Evolutionary conservation across 1,140 invertebrate genomes (phyloP).

Genomic region (Caenorhabditis inopinata): DNA sequence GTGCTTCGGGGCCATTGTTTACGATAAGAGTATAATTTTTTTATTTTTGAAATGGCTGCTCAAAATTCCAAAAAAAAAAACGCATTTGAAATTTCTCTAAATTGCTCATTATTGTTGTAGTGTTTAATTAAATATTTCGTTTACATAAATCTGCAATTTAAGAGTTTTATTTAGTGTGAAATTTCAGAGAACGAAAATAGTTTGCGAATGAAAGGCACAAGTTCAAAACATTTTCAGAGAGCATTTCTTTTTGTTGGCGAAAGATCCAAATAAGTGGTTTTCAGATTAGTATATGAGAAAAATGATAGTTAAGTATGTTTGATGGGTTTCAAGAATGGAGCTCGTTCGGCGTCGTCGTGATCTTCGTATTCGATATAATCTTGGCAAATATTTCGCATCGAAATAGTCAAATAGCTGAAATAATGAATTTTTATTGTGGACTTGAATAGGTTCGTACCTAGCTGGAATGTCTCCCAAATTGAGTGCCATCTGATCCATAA

Average conservation of each 20-base stretch:
- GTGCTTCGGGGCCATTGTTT: too few relatives aligned
- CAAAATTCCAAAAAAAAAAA: too few relatives aligned
- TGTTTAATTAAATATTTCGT: too few relatives aligned
- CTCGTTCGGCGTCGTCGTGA: conserved; percentile 11
- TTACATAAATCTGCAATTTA: too few relatives aligned
- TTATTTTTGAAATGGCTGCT: too few relatives aligned
- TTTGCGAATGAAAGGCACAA: conserved; percentile 19
- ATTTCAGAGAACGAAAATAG: not conserved
- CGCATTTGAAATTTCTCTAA: too few relatives aligned
- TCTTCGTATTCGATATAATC: conserved; percentile 48
- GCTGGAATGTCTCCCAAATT: conserved; percentile 64
- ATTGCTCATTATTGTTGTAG: too few relatives aligned
- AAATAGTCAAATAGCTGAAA: conserved; percentile 61
- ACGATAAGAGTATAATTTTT: too few relatives aligned
- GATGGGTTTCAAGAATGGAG: conserved; percentile 9
- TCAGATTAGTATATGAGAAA: too few relatives aligned
- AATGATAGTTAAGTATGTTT: not conserved
- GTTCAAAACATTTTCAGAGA: not conserved
- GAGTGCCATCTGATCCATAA: conserved; percentile 62
- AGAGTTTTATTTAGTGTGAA: too few relatives aligned
- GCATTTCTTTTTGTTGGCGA: not conserved
- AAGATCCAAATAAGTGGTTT: not conserved
- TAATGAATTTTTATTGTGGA: not conserved
- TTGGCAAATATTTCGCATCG: conserved; percentile 60
- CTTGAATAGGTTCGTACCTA: conserved; percentile 49